Base-by-base conservation (phyloP, 2,113 vertebrate species). In the Isichthys henryi region DNA sequence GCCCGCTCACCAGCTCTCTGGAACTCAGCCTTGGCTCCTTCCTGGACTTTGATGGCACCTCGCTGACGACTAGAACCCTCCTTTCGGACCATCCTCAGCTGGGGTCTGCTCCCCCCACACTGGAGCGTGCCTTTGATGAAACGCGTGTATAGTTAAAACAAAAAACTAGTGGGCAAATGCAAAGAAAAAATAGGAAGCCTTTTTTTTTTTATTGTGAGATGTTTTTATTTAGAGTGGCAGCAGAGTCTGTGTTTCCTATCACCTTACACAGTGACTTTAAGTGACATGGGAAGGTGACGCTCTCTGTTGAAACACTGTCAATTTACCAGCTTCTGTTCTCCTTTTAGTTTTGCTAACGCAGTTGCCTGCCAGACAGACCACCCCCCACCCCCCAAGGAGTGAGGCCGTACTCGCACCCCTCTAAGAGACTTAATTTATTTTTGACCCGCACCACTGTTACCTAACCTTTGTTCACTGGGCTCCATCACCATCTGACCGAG, bases 371-470 rank as follows among this genome's bases (percentile, higher is more conserved):
- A n/a, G n/a, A n/a, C 58, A 66, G 58, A 66, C n/a, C 23, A n/a
- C 58, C 58, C 58, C 58, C 23, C 58, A 10, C 58, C 7, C 58
- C 58, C 58, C 23, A 62, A n/a, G 43, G 46, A 21, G 23, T 87
- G 45, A 74, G 46, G 49, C 49, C 86, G 21, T 58, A 23, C 48
- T 84, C 80, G 58, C 10, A 31, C 35, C 80, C n/a, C 77, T 83
- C 6, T 46, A 23, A 56, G 50, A 82, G 23, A 82, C 77, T 50
- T 85, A 45, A 45, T 88, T 88, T 74, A 50, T 89, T 85, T 85
- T 23, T 62, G 50, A 39, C 52, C 53, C 15, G 2, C 43, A 27
- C 13, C 46, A 58, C 50, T 89, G 80, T 52, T 56, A 39, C 9
- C 2, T n/a, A 21, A 46, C 31, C 46, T n/a, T 23, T 62, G 39